A percentile compares a stretch with the other conserved stretches of the same genome.
Conservation (phyloP, 2,113 vertebrate species). For the Elachura formosa region DNA sequence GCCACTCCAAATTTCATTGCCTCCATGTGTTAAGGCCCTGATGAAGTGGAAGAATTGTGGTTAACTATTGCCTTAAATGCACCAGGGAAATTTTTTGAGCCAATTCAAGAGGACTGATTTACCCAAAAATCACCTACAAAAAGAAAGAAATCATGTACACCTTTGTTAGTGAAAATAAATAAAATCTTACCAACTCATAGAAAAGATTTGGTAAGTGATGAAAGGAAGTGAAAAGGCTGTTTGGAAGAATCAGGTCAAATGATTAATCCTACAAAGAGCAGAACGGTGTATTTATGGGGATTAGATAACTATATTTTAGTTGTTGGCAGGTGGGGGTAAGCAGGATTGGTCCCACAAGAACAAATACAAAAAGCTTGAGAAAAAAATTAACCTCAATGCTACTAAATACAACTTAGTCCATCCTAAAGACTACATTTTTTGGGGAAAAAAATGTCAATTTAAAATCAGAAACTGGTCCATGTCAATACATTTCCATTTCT, state of each 20-base stretch:
- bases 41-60: not conserved
- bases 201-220: not conserved
- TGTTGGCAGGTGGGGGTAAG: not conserved
- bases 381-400: not conserved
- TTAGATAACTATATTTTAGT: not conserved
- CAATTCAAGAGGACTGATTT: not conserved
- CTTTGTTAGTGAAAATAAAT: not conserved
- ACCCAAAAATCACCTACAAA: no score
- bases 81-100: not conserved
- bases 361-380: not conserved
- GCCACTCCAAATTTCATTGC: not conserved
- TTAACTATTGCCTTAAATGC: not conserved
- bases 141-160: not conserved
- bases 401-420: not conserved
- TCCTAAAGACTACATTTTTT: not conserved
- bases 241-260: not conserved
- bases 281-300: not conserved
- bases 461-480: not conserved
- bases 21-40: not conserved
- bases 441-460: not conserved
- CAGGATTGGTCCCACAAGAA: not conserved
- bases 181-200: not conserved
- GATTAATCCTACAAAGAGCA: not conserved
- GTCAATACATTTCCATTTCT: not conserved
- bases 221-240: not conserved